Evolutionary conservation across 1,140 invertebrate genomes (phyloP), one percentile per base, ranked within the genome.

Genomic region (Octopus sinensis): DNA sequence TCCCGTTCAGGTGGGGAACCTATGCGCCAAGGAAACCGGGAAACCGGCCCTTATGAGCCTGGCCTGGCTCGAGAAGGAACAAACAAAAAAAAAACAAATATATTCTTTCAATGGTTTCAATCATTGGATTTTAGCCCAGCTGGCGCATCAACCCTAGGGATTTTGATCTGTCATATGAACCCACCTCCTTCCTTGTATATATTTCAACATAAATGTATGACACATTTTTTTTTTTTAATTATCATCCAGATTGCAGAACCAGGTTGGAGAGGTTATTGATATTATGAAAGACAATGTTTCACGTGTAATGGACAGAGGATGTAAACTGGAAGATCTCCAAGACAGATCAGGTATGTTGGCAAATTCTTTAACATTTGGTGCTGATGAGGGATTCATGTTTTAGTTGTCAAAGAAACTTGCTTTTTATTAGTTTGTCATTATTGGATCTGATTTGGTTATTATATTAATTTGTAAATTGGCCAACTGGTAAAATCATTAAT

Each of bases 211-310:
- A 1, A 43, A 43, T 2, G 30, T 43, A 43, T 43, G 30, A 43
- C 30, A 43, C 30, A 43, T 43, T 43, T 43, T 43, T 43, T 43
- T 43, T 43, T 43, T 43, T 43, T 43, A 43, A 43, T 73, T 56
- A 73, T 54, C 54, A 43, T 83, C n/a, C 79, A 88, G 87, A 23
- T 78, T 88, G 54, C 89, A 89, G 82, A 87, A 91, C 53, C 92
- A 93, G 86, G 92, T 93, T 53, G 91, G 92, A 56, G 92, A 93
- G 81, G 92, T 93, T 13, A 91, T 93, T 0, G 91, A 92, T 79
- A 91, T 92, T 6, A 93, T 93, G 92, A 90, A 92, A 6, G 89
- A 91, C 54, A 93, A 93, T 87, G 92, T 93, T 2, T 89, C 90
- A 79, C 92, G 91, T 84, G 90, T 93, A 5, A 87, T 93, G 82